These are phyloP conservation scores for Typhlomys cinereus DNA, from an alignment of 2,113 vertebrate genomes.

Conservation along the genomic window DNA sequence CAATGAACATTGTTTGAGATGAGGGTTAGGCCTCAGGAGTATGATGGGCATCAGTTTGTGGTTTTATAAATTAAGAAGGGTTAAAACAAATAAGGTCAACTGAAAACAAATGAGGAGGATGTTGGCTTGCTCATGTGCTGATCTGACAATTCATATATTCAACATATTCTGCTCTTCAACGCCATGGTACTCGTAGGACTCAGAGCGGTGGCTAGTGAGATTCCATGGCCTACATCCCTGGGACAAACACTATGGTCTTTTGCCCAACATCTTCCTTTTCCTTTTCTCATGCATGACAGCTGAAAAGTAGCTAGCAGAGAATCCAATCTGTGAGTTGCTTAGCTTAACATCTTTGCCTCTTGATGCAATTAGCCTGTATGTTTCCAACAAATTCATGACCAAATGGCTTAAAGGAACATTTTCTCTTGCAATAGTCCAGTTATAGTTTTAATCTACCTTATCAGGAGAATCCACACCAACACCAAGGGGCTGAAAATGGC, in stretches of 20 bases:
- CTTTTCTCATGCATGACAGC: background rate
- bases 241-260: background rate
- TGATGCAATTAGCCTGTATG: too few species aligned
- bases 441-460: too few species aligned
- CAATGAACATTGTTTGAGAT: conserved; percentile 36
- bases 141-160: background rate
- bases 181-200: background rate
- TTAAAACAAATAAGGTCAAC: background rate
- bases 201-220: background rate
- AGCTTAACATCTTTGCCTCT: conserved; percentile 26
- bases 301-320: background rate
- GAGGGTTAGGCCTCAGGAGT: background rate
- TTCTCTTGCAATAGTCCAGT: too few species aligned
- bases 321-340: background rate
- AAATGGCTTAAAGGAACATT: too few species aligned
- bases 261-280: background rate
- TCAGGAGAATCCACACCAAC: too few species aligned
- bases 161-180: background rate
- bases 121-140: background rate
- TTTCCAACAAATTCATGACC: too few species aligned
- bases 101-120: background rate
- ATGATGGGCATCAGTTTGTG: background rate
- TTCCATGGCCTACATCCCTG: background rate
- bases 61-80: conserved; percentile 39
- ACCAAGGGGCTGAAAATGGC: too few species aligned